These are phyloP conservation scores for Spilogale gracilis DNA, from an alignment of 2,113 vertebrate species.

Conservation along the genomic window DNA sequence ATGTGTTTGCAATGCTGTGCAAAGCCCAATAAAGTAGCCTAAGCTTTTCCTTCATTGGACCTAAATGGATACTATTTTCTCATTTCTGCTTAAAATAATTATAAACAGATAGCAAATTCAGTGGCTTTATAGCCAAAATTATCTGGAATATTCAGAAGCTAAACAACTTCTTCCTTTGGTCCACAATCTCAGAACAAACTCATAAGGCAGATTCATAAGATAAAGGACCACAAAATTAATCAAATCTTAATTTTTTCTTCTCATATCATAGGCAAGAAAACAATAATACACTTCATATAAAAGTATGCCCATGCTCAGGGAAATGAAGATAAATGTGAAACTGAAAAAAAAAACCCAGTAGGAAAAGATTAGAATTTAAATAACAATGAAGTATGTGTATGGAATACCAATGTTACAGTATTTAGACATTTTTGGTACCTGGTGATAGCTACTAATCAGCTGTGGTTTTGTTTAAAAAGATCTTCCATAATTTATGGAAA, in stretches of 20 bases:
- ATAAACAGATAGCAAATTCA: neutral
- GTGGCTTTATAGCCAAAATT: neutral
- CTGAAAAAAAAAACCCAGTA: neutral
- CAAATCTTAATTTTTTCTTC: conserved; percentile 42
- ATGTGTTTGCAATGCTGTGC: neutral
- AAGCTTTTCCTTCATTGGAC: neutral
- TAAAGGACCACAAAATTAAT: neutral
- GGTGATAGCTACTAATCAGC: neutral
- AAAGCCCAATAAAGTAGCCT: neutral
- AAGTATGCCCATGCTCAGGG: neutral
- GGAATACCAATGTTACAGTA: neutral
- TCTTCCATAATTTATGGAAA: neutral
- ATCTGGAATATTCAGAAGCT: neutral
- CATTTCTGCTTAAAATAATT: neutral
- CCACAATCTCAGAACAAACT: neutral
- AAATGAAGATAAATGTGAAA: conserved; percentile 23
- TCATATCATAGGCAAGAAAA: neutral
- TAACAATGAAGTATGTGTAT: neutral
- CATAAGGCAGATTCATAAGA: neutral
- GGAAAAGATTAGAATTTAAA: conserved; percentile 22
- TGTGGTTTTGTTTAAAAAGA: neutral
- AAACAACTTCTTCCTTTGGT: neutral
- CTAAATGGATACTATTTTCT: neutral
- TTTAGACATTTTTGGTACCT: conserved; percentile 10
- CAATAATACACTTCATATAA: neutral